These are phyloP conservation scores for Galerucella nymphaeae DNA, from an alignment of 2,888 invertebrate genomes.

Conservation along the genomic window DNA sequence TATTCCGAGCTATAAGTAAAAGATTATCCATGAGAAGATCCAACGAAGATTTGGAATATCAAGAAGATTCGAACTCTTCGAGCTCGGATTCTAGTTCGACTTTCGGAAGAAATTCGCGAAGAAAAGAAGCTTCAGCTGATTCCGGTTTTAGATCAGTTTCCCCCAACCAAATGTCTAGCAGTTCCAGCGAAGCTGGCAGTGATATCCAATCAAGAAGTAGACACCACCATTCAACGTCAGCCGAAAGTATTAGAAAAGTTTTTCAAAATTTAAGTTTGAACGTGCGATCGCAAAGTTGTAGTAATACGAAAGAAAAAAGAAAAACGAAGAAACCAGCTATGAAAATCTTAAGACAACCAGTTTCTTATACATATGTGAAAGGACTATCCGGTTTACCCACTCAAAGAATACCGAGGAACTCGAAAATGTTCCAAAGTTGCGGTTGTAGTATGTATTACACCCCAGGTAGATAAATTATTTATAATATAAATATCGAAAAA, in stretches of 20 bases:
- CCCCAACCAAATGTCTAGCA: conserved; percentile 68
- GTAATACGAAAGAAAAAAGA: conserved; percentile 64
- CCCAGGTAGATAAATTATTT: conserved; percentile 56
- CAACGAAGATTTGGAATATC: conserved; percentile 64
- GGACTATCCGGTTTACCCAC: conserved; percentile 86
- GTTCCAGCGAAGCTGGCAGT: conserved; percentile 71
- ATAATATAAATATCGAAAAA: conserved; percentile 41
- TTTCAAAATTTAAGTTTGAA: conserved; percentile 75
- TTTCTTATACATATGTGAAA: conserved; percentile 82
- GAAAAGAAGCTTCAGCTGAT: conserved; percentile 55
- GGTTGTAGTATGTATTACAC: conserved; percentile 60
- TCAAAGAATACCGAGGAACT: conserved; percentile 78
- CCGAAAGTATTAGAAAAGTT: conserved; percentile 76
- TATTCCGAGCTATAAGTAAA: conserved; percentile 75
- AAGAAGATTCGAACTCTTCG: conserved; percentile 66
- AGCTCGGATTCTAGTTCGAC: conserved; percentile 65
- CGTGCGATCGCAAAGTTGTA: conserved; percentile 74
- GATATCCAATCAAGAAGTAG: conserved; percentile 64
- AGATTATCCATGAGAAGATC: conserved; percentile 70
- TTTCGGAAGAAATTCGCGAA: conserved; percentile 53
- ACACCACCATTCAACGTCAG: conserved; percentile 65
- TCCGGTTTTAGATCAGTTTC: conserved; percentile 61
- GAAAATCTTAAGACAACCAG: conserved; percentile 81
- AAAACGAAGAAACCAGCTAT: conserved; percentile 75
- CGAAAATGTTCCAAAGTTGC: conserved; percentile 52